Evolutionary conservation across 2,113 vertebrate genomes (phyloP), one percentile per base, ranked within the genome.

Genomic region (Tragelaphus imberbis): DNA sequence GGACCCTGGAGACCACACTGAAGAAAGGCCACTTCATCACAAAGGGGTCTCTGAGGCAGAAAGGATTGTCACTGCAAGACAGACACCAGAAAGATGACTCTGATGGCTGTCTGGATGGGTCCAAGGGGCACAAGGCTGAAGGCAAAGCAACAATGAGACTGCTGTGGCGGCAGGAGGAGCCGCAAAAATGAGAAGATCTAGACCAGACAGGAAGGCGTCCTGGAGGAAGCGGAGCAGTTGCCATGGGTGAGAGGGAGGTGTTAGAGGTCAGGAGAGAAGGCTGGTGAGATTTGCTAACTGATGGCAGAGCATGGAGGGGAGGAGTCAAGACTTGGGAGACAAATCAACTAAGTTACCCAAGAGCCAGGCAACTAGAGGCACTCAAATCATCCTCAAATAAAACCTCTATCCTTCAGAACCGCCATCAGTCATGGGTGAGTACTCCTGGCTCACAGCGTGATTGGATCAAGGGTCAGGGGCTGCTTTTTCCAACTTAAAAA

Each of bases 381-480:
- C 63, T 49, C 13, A 16, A 10, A 51, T 28, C 9, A 8, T 49
- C 61, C 55, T 59, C 21, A 9, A 2, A 25, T 25, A 23, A 75
- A 75, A 25, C 40, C 13, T 5, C 10, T 19, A 11, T 33, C n/a
- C 6, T 0, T n/a, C 55, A 47, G 36, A 19, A 10, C 8, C 5
- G 5, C 65, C 55, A 17, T 1, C 19, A 6, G 11, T 27, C 44
- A 40, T 2, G 16, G 44, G 21, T 6, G 3, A 44, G 21, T 1
- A 33, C 53, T 17, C 7, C n/a, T 23, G 56, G n/a, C 49, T 96
- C 89, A 9, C 28, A 23, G 58, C 0, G 3, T 5, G 55, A 58
- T 7, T 63, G 55, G 5, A 68, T 61, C 53, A 5, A 25, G 28
- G 47, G 5, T 33, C 44, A 61, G 15, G 7, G 49, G 49, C 36